phyloP scores from a whole-genome alignment of 2,888 invertebrate species.

The Rotaria macrura region DNA sequence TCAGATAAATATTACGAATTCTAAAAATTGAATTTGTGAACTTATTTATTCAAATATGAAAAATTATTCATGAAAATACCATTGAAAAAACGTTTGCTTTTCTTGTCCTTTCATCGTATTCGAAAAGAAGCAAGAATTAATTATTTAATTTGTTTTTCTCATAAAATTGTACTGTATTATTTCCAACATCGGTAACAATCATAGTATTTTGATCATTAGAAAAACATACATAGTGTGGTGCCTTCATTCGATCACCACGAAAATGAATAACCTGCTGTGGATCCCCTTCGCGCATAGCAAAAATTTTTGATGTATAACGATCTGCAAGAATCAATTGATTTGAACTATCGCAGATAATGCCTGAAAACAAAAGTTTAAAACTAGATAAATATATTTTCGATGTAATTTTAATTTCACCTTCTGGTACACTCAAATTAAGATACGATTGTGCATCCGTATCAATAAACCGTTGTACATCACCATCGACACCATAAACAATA shows the following conservation, averaged over 20 bases:
- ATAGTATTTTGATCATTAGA: background rate
- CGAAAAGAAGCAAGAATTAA: no score
- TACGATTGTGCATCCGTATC: conserved; percentile 1
- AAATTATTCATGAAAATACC: no score
- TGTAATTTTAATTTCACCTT: background rate
- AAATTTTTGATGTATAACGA: conserved; percentile 5
- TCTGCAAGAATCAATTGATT: background rate
- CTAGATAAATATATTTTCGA: background rate
- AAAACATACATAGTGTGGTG: background rate
- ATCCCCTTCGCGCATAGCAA: background rate
- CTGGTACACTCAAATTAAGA: background rate
- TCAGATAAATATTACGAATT: no score
- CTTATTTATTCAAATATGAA: no score
- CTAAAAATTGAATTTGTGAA: no score
- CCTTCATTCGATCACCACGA: background rate
- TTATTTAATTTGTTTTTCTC: background rate
- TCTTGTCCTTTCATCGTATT: no score
- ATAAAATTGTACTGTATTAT: conserved; percentile 2
- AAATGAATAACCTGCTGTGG: background rate
- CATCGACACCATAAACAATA: background rate
- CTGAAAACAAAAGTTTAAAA: background rate
- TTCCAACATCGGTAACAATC: conserved; percentile 1
- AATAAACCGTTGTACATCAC: background rate
- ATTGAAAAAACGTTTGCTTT: no score
- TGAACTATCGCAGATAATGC: background rate